These are phyloP conservation scores for Tachina fera DNA, from an alignment of 2,888 invertebrate genomes.

Conservation along the genomic window DNA sequence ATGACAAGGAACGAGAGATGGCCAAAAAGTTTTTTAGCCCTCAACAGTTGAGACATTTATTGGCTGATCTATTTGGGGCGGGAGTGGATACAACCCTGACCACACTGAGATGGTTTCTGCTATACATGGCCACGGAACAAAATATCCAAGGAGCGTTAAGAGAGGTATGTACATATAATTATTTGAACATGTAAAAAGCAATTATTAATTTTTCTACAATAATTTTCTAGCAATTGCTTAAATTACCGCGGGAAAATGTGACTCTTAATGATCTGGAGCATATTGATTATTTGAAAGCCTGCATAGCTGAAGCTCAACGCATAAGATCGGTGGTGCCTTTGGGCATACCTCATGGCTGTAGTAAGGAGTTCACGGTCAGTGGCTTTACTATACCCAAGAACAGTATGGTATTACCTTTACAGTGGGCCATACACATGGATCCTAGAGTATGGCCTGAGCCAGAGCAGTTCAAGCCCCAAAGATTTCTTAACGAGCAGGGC, in stretches of 20 bases:
- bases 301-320: slow-evolving; percentile 90
- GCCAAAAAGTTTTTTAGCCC: slow-evolving; percentile 84
- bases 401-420: slow-evolving; percentile 90
- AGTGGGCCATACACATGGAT: slow-evolving; percentile 92
- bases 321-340: slow-evolving; percentile 91
- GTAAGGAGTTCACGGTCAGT: slow-evolving; percentile 83
- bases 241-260: slow-evolving; percentile 64
- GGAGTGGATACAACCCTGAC: slow-evolving; percentile 92
- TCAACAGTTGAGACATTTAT: slow-evolving; percentile 88
- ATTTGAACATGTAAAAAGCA: background rate
- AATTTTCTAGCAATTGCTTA: slow-evolving; percentile 53
- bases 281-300: slow-evolving; percentile 84
- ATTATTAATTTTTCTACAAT: background rate
- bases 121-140: slow-evolving; percentile 89
- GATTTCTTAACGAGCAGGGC: slow-evolving; percentile 88
- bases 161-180: slow-evolving; percentile 69
- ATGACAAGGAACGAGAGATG: slow-evolving; percentile 58
- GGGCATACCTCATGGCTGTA: slow-evolving; percentile 92
- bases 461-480: slow-evolving; percentile 86
- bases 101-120: slow-evolving; percentile 91
- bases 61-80: slow-evolving; percentile 93
- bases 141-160: slow-evolving; percentile 84
- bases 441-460: slow-evolving; percentile 87
- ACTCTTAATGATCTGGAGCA: slow-evolving; percentile 78
- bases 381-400: slow-evolving; percentile 88